Base-by-base conservation (phyloP, 2,113 vertebrate species). In the Crotalus viridis region DNA sequence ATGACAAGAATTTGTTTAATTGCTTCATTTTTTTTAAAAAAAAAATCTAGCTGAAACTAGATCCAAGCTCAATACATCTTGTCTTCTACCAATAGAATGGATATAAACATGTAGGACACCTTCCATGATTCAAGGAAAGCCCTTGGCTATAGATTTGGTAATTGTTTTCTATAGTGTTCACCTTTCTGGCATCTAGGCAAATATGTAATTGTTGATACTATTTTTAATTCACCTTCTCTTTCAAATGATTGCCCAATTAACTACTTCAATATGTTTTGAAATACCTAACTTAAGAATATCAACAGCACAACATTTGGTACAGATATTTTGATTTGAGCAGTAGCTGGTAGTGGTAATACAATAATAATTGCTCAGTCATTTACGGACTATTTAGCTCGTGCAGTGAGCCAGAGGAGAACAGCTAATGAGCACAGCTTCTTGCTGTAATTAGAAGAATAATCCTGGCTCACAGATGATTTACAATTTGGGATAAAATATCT, bases 401-500 rank as follows among this genome's bases (percentile, higher is more conserved):
- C 98, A 98, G 98, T 98, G 97, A 98, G 98, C 98, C 98, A 98
- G 98, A 98, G 98, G 98, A 98, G 98, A 98, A 98, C 97, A 98
- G 97, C 97, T 99, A 99, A 99, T 98, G 98, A 99, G 98, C 98
- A 98, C 98, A 98, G 98, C 98, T 98, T 98, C 98, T 98, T 98
- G 97, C 97, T 97, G 98, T 98, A 98, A 99, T 98, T 98, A 98
- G 98, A 97, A 94, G 97, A 98, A 98, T 98, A 98, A 98, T 98
- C 98, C 98, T 98, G 97, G 96, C 97, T 98, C 97, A 97, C 98
- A 98, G 97, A 98, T 97, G 98, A 98, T 98, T 98, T 98, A 98
- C 97, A 98, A 98, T 98, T 98, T 98, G 97, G 97, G 96, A 97
- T 96, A 95, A 69, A 85, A 89, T 59, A 51, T 97, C 96, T 96